Evolutionary conservation across 2,888 invertebrate genomes (phyloP).

Genomic region (Epinotia bilunana): DNA sequence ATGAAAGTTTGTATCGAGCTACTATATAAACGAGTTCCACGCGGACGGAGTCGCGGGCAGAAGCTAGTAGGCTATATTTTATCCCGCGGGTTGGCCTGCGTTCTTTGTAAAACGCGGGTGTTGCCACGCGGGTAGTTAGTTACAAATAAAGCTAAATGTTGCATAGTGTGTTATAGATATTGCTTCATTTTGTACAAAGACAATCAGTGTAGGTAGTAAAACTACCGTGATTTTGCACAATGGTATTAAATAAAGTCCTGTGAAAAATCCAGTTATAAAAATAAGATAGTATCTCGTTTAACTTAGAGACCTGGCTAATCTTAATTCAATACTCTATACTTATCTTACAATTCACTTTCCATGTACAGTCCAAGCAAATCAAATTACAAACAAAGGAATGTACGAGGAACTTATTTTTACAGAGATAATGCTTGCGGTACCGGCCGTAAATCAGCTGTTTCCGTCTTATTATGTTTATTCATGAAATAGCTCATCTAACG

Average conservation of each 20-base stretch:
- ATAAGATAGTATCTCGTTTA: neutral
- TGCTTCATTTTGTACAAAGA: neutral
- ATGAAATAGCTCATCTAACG: constrained; percentile 79
- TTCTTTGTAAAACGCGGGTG: no score
- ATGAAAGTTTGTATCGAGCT: no score
- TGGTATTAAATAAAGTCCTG: neutral
- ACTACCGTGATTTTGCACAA: no score
- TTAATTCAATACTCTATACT: neutral
- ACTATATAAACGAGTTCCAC: no score
- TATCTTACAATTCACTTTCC: neutral
- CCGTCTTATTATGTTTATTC: constrained; percentile 81
- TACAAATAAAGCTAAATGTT: no score
- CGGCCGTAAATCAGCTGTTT: constrained; percentile 73
- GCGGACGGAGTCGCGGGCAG: no score
- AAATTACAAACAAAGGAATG: neutral
- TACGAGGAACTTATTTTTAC: constrained; percentile 8
- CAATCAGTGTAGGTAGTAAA: neutral
- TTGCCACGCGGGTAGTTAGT: no score
- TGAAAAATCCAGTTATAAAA: neutral
- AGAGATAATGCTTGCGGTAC: constrained; percentile 19
- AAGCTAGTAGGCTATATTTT: no score
- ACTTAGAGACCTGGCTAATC: neutral
- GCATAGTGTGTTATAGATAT: neutral
- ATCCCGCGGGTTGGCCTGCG: no score
- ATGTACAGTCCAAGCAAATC: neutral